Evolutionary conservation across 2,797 vertebrate genomes (phyloP).

Genomic region (Staurois parvus): DNA sequence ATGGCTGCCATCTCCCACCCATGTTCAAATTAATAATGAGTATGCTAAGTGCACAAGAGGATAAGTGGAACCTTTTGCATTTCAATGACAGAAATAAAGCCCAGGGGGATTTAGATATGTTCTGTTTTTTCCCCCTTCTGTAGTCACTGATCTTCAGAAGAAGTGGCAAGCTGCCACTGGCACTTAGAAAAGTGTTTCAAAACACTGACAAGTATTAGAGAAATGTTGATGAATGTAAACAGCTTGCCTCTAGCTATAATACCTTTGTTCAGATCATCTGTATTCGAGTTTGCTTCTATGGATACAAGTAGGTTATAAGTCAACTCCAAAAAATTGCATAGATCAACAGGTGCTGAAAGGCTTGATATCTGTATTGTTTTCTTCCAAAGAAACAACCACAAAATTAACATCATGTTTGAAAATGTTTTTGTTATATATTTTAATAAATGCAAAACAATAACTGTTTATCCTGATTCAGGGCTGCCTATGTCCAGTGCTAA

Average conservation of each 20-base stretch:
- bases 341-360: conserved; percentile 2
- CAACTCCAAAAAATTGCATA: conserved; percentile 11
- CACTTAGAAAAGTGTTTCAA: conserved; percentile 71
- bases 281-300: conserved; percentile 67
- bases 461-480: no score
- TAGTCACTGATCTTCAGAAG: conserved; percentile 65
- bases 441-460: no score
- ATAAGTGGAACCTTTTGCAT: conserved; percentile 62
- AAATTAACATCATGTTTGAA: no score
- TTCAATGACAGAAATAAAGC: conserved; percentile 57
- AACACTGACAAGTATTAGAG: conserved; percentile 67
- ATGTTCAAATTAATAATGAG: conserved; percentile 60
- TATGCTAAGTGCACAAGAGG: conserved; percentile 59
- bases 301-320: conserved; percentile 56
- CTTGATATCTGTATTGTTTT: neutral
- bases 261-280: conserved; percentile 68
- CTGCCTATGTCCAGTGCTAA: no score
- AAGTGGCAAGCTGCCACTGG: conserved; percentile 71
- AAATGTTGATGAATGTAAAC: conserved; percentile 72
- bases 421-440: no score
- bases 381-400: neutral
- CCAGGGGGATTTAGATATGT: conserved; percentile 61
- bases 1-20: conserved; percentile 22
- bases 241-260: conserved; percentile 68
- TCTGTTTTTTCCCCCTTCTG: conserved; percentile 64